Evolutionary conservation across 2,888 invertebrate genomes (phyloP).

Genomic region (Cheiracanthium punctorium): DNA sequence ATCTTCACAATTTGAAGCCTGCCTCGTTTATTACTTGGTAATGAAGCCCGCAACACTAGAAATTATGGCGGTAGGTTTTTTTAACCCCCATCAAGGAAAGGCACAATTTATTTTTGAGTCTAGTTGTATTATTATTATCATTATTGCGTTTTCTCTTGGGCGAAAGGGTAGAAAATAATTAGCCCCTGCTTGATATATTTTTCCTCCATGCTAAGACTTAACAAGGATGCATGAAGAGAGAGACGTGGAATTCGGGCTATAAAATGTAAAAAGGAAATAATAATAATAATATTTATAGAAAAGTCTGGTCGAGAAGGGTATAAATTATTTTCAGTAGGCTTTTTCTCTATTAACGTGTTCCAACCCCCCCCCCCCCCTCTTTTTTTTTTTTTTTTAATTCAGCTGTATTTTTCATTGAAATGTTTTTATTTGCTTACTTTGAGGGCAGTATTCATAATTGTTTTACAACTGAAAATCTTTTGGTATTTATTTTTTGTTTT

Average conservation of each 20-base stretch:
- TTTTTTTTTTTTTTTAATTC: too few species aligned
- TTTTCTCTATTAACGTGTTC: not conserved
- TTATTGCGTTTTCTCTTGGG: conserved; percentile 33
- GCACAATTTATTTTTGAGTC: conserved; percentile 45
- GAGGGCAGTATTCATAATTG: too few species aligned
- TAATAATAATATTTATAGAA: not conserved
- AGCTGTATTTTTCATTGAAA: too few species aligned
- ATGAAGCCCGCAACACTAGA: conserved; percentile 39
- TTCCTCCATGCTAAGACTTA: conserved; percentile 22
- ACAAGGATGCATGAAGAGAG: conserved; percentile 31
- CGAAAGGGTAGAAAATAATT: conserved; percentile 58
- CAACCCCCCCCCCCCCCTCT: too few species aligned
- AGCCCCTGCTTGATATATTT: conserved; percentile 16
- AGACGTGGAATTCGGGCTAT: too few species aligned
- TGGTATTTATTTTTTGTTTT: too few species aligned
- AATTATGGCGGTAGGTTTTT: conserved; percentile 28
- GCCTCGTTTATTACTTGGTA: conserved; percentile 41
- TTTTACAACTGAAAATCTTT: too few species aligned
- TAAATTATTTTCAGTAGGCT: not conserved
- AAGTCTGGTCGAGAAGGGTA: not conserved
- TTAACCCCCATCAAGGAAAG: conserved; percentile 16
- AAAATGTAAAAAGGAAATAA: not conserved
- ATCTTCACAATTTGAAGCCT: conserved; percentile 23
- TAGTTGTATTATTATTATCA: conserved; percentile 43
- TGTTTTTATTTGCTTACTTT: too few species aligned